Percentiles rank a stretch among this genome's conserved stretches.
Conservation (phyloP, 92 coral and sea anemone genomes). For the Chrysogorgia sp. region DNA sequence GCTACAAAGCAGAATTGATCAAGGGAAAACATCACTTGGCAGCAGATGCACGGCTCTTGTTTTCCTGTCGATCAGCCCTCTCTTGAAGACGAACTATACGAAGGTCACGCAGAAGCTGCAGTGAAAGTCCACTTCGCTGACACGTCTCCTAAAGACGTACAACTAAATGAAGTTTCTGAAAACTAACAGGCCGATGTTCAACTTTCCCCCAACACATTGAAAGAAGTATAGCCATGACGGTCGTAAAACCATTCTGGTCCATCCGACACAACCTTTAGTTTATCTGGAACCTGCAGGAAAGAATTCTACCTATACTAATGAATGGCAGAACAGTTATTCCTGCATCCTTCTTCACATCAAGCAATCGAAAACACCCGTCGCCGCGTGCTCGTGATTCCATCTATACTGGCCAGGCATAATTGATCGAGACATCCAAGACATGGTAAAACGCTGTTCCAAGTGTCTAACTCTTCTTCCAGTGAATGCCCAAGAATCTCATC, state of each 20-base stretch:
- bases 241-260: slow-evolving; percentile 17
- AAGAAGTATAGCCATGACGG: no score
- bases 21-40: slow-evolving; percentile 7
- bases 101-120: slow-evolving; percentile 33
- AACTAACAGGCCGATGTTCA: slow-evolving; percentile 23
- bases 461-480: background rate
- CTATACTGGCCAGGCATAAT: no score
- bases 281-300: slow-evolving; percentile 25
- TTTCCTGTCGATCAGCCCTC: slow-evolving; percentile 20
- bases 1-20: slow-evolving; percentile 23
- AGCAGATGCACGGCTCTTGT: background rate
- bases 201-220: no score
- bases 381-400: no score
- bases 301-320: slow-evolving; percentile 5
- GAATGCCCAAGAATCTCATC: slow-evolving; percentile 22
- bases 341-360: background rate
- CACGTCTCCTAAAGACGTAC: slow-evolving; percentile 19
- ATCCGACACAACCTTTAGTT: background rate
- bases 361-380: background rate
- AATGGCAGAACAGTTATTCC: slow-evolving; percentile 6
- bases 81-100: slow-evolving; percentile 13
- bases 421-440: background rate
- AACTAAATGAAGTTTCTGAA: slow-evolving; percentile 23
- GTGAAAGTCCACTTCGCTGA: slow-evolving; percentile 35
- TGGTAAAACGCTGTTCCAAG: slow-evolving; percentile 20